Evolutionary conservation across 2,888 invertebrate species (phyloP).

Genomic region (Drosophila colorata): DNA sequence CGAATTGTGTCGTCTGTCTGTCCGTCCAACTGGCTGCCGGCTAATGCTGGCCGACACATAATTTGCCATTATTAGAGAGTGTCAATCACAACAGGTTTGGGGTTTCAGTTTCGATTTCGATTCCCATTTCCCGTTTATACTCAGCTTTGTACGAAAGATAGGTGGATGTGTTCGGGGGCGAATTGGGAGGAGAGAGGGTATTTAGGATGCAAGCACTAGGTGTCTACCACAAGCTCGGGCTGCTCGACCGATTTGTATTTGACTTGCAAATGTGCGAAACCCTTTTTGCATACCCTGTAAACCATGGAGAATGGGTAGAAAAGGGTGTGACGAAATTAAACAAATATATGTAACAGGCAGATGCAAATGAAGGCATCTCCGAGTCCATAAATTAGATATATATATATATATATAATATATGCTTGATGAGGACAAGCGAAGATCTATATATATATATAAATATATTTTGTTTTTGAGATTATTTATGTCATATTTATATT

Average conservation of each 20-base stretch:
- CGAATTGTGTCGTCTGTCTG: background rate
- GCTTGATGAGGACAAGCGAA: too few relatives aligned
- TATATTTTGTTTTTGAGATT: too few relatives aligned
- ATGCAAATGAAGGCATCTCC: too few relatives aligned
- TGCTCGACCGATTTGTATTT: conserved; percentile 41
- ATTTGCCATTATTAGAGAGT: conserved; percentile 62
- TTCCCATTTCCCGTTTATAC: conserved; percentile 1
- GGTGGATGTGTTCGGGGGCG: too few relatives aligned
- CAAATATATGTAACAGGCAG: too few relatives aligned
- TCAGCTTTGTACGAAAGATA: conserved; percentile 3
- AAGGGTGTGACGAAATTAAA: too few relatives aligned
- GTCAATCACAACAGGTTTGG: conserved; percentile 46
- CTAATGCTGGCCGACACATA: conserved; percentile 45
- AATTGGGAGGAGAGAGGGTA: conserved; percentile 8
- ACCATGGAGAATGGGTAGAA: background rate
- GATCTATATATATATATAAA: too few relatives aligned
- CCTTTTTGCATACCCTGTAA: conserved; percentile 25
- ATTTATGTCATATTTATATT: too few relatives aligned
- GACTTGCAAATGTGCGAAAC: conserved; percentile 50
- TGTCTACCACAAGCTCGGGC: conserved; percentile 10
- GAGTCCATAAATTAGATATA: too few relatives aligned
- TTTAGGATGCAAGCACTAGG: background rate
- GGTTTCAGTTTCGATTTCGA: conserved; percentile 4
- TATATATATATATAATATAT: too few relatives aligned
- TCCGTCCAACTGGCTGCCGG: background rate